Percentiles rank a stretch among this genome's conserved stretches.
Conservation (phyloP, 2,888 invertebrate species). For the Linyphia triangularis region DNA sequence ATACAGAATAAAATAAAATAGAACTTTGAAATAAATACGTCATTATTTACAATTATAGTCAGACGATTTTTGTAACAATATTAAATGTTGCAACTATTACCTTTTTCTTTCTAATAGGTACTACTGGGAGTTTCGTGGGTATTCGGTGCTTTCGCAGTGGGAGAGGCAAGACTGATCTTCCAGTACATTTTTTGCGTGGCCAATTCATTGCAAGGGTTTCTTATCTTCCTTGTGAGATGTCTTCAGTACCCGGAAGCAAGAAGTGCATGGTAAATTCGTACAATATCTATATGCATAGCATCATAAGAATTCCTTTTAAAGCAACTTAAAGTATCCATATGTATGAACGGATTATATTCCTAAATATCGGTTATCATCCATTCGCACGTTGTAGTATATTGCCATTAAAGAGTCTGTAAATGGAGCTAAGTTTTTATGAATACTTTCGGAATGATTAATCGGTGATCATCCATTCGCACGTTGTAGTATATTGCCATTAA, state of each 20-base stretch:
- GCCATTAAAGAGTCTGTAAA: too few species aligned
- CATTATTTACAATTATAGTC: too few species aligned
- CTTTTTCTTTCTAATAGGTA: constrained; percentile 18
- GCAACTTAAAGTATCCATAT: not conserved
- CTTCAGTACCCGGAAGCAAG: constrained; percentile 77
- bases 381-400: too few species aligned
- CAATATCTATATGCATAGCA: not conserved
- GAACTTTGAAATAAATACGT: too few species aligned
- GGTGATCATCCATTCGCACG: too few species aligned
- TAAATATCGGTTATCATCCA: not conserved
- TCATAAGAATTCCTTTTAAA: not conserved
- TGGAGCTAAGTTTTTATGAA: too few species aligned
- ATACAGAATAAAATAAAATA: too few species aligned
- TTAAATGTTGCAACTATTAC: too few species aligned
- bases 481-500: too few species aligned
- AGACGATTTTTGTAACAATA: too few species aligned
- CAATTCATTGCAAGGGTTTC: constrained; percentile 79
- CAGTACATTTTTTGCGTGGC: constrained; percentile 79
- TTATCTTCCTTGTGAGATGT: constrained; percentile 79
- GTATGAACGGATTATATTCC: not conserved
- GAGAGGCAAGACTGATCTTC: constrained; percentile 78
- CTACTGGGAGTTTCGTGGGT: constrained; percentile 79
- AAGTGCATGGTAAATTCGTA: constrained; percentile 76
- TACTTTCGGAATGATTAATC: not conserved
- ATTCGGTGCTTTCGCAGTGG: constrained; percentile 78